Evolutionary conservation across 2,888 invertebrate genomes (phyloP).

Genomic region (Pomacea canaliculata): DNA sequence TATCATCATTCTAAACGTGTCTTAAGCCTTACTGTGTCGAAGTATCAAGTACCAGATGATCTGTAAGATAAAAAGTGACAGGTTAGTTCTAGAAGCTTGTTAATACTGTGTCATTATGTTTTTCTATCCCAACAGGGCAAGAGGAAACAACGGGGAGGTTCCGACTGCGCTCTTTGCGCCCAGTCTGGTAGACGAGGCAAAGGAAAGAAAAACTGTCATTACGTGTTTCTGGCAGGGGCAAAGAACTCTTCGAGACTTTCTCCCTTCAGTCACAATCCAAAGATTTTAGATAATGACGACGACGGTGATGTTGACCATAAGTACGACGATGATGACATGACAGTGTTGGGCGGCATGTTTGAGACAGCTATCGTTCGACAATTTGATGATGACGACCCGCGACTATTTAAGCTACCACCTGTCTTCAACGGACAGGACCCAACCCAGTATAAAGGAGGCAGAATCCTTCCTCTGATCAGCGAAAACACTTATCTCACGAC

Average conservation of each 20-base stretch:
- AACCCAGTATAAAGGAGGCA: background rate
- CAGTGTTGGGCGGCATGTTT: too few species aligned
- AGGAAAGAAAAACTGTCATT: slow-evolving; percentile 27
- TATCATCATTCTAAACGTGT: too few species aligned
- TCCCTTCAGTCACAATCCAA: slow-evolving; percentile 45
- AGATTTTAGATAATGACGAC: slow-evolving; percentile 33
- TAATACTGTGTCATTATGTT: too few species aligned
- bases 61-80: too few species aligned
- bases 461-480: slow-evolving; percentile 26
- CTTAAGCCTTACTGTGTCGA: too few species aligned
- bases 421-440: slow-evolving; percentile 12
- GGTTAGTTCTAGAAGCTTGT: too few species aligned
- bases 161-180: too few species aligned
- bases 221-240: slow-evolving; percentile 44
- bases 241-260: slow-evolving; percentile 42
- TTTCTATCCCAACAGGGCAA: too few species aligned
- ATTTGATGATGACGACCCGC: background rate
- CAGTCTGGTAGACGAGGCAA: too few species aligned
- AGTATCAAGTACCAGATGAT: too few species aligned
- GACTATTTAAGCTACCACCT: slow-evolving; percentile 20
- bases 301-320: slow-evolving; percentile 15
- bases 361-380: slow-evolving; percentile 14
- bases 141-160: too few species aligned
- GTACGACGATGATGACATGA: background rate
- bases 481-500: slow-evolving; percentile 31